These are phyloP conservation scores for Xestia c-nigrum DNA, from an alignment of 2,888 invertebrate genomes.

Conservation along the genomic window DNA sequence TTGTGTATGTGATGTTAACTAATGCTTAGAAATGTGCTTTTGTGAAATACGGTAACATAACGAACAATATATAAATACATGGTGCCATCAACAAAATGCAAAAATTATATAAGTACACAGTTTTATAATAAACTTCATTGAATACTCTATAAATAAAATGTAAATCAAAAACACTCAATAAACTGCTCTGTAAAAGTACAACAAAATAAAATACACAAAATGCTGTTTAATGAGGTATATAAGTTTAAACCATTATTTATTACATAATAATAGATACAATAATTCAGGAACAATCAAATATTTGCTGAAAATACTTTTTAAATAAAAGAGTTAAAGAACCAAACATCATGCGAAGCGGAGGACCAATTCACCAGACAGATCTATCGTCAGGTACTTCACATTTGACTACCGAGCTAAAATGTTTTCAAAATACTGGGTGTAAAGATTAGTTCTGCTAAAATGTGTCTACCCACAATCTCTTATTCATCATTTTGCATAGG, in stretches of 20 bases:
- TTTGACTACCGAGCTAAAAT: neutral
- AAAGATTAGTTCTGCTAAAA: neutral
- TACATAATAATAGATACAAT: neutral
- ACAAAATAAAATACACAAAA: conserved; percentile 5
- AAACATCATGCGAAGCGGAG: conserved; percentile 44
- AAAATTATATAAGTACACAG: neutral
- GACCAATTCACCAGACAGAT: neutral
- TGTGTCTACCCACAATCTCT: too few species aligned
- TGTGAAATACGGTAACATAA: conserved; percentile 6
- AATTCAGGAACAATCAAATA: neutral
- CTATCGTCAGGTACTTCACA: conserved; percentile 27
- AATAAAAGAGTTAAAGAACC: neutral
- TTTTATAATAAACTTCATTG: neutral
- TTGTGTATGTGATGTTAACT: neutral
- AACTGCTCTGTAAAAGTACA: neutral
- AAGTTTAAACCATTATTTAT: neutral
- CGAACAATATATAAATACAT: conserved; percentile 10
- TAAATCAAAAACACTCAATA: neutral
- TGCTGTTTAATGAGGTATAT: neutral
- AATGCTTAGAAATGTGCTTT: conserved; percentile 1
- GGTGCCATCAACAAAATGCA: neutral
- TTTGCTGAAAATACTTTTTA: neutral
- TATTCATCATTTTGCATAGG: too few species aligned
- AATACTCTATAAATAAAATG: neutral
- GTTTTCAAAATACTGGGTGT: neutral